phyloP scores from a whole-genome alignment of 2,113 vertebrate species.

The Thamnophis sirtalis region DNA sequence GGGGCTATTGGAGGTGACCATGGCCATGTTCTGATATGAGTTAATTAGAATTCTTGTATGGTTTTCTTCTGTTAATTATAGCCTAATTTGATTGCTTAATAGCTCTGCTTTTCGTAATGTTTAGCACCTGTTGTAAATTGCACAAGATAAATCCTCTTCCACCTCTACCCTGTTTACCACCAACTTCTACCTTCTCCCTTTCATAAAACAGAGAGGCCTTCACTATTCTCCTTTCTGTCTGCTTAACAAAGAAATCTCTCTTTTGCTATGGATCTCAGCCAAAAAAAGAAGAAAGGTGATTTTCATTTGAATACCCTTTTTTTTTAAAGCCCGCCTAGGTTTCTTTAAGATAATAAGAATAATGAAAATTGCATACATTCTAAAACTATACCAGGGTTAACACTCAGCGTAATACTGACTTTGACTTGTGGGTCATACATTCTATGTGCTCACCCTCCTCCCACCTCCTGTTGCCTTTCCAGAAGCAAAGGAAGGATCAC shows the following conservation, averaged over 20 bases:
- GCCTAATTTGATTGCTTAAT: conserved; percentile 84
- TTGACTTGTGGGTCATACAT: conserved; percentile 60
- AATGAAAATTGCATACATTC: conserved; percentile 35
- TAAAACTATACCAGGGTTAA: conserved; percentile 57
- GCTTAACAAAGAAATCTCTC: conserved; percentile 48
- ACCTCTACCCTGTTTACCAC: conserved; percentile 68
- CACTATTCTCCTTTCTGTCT: conserved; percentile 52
- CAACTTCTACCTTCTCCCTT: conserved; percentile 68
- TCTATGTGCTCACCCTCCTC: conserved; percentile 38
- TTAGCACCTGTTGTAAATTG: conserved; percentile 85
- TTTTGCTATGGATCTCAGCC: conserved; percentile 46
- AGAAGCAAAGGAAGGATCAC: not conserved
- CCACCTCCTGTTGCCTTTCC: not conserved
- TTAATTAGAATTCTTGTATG: conserved; percentile 82
- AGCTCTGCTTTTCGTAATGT: conserved; percentile 78
- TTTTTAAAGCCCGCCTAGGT: not conserved
- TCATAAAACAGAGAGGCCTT: conserved; percentile 44
- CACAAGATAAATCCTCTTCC: conserved; percentile 75
- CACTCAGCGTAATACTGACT: conserved; percentile 60
- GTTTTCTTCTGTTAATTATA: conserved; percentile 82
- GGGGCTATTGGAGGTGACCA: conserved; percentile 63
- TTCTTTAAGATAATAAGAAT: conserved; percentile 32
- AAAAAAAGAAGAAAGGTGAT: conserved; percentile 36
- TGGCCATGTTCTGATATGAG: conserved; percentile 71
- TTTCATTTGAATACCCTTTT: conserved; percentile 64